Evolutionary conservation across 2,113 vertebrate species (phyloP), one percentile per base, ranked within the genome.

Genomic region (Antennarius striatus): DNA sequence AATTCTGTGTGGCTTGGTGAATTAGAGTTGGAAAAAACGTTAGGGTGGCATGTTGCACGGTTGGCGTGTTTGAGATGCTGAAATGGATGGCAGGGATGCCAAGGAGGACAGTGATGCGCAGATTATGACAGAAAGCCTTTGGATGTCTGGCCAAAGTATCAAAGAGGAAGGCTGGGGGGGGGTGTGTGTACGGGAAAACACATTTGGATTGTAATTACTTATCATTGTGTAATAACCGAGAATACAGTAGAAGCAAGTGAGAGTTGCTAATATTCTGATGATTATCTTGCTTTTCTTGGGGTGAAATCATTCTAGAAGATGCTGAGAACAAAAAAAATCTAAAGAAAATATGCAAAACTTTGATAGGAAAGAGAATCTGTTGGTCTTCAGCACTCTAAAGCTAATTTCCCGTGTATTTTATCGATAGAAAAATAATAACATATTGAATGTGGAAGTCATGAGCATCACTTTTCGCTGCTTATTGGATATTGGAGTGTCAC

Each of bases 1-100:
- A 67, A 75, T 81, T 86, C 74, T 83, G 76, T 57, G 40, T 71
- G 83, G 81, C 75, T 81, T 53, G 64, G 63, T 63, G 78, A 86
- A 86, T 84, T 80, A 82, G 68, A 59, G 70, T 17, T 73, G 84
- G 84, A 73, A 83, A 81, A 79, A 71, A 86, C 58, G 77, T 71
- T 71, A 63, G 77, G 17, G 28, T 71, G 82, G 80, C 68, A 71
- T 42, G 72, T 60, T 63, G 67, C 42, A 22, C 16, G 4, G 69
- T 47, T 82, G 86, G 85, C 81, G 80, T 66, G 39, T 39, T 47
- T 0, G n/a, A 66, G 63, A 63, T 68, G 72, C 53, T 63, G 76
- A 67, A 43, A 2, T 15, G 47, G 72, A 74, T 63, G 68, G 68
- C 5, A 30, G 48, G 61, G 54, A 3, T 22, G 79, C 79, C 80